Base-by-base conservation (phyloP, 2,113 vertebrate species). In the Anoura caudifer region DNA sequence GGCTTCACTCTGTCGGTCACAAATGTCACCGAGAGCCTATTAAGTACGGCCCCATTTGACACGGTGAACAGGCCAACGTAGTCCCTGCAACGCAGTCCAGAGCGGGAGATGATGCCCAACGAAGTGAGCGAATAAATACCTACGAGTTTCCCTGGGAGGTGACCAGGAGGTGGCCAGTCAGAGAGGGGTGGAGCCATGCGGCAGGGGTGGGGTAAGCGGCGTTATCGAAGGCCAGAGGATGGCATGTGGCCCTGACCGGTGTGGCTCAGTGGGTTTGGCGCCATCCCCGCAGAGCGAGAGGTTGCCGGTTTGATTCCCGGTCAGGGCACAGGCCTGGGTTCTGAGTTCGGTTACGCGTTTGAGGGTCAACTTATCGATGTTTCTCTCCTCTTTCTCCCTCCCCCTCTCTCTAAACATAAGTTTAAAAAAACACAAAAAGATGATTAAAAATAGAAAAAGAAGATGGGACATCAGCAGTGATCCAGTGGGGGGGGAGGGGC, bases 1-100 rank as follows among this genome's bases (percentile, higher is more conserved):
- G 87, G 83, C 9, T 70, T 41, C n/a, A 1, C 10, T 43, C 72
- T 17, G 6, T 43, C 73, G 14, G 38, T 50, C 45, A 15, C 72
- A 65, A 3, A 16, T 47, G 45, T 54, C 10, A 7, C 0, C 4
- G 72, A 88, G 41, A 26, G 33, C 69, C 47, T 63, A 38, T 9
- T 20, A 0, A 72, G 63, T 31, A 28, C 43, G 7, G 22, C 28
- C 11, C 38, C 15, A 20, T 28, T 80, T 45, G 33, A 4, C 52
- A 19, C 9, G 50, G 41, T 14, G 38, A 90, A 0, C 38, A n/a
- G n/a, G 56, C 17, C 5, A 2, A 4, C 4, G 0, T 1, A 19
- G 36, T 31, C 63, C 70, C 41, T 33, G 43, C 7, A 12, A 12
- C 20, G 75, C 43, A 15, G 19, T 33, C 76, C 17, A 4, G 88